Base-by-base conservation (phyloP, 2,113 vertebrate species). In the Esox niger region DNA sequence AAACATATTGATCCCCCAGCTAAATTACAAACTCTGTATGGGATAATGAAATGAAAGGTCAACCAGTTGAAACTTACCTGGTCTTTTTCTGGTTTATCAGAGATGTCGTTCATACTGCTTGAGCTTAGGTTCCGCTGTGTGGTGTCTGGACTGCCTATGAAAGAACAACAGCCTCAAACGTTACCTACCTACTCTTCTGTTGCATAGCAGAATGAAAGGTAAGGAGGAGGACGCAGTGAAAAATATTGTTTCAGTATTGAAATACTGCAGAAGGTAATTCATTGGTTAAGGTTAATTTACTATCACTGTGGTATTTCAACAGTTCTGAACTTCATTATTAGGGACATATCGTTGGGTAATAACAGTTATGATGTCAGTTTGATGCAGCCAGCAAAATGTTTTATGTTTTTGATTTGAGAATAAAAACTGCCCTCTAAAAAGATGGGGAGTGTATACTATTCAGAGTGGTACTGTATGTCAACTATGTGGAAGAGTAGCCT, bases 81-180 rank as follows among this genome's bases (percentile, higher is more conserved):
- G 9, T 98, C 95, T 73, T 97, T 98, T 38, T 98, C 96, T 1
- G 97, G 97, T 75, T 98, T 98, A 88, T 98, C 97, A 0, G 97
- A 99, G 79, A 99, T 95, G 86, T 99, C 96, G 0, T 95, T 97
- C 79, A 98, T 79, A 76, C 96, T 98, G 86, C 91, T 94, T 72
- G 96, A 96, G 13, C 93, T 91, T 89, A 98, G 82, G 86, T 97
- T 95, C 73, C 92, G 91, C 72, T 94, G 96, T 17, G 95, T 66
- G 70, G 94, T 93, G 78, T 92, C 89, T 55, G 96, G 96, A 73
- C 95, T 97, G 81, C 94, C 97, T 97, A 87, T 25, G 86, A 79
- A 82, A 30, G 38, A 43, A 43, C 38, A 43, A 71, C 10, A 79
- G 35, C 30, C 25, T 0, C 2, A 30, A 64, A 1, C 31, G 75